A percentile compares a stretch with the other conserved stretches of the same genome.
These are phyloP conservation scores for Pseudochaenichthys georgianus DNA, from an alignment of 2,797 vertebrate species.

Conservation along the genomic window DNA sequence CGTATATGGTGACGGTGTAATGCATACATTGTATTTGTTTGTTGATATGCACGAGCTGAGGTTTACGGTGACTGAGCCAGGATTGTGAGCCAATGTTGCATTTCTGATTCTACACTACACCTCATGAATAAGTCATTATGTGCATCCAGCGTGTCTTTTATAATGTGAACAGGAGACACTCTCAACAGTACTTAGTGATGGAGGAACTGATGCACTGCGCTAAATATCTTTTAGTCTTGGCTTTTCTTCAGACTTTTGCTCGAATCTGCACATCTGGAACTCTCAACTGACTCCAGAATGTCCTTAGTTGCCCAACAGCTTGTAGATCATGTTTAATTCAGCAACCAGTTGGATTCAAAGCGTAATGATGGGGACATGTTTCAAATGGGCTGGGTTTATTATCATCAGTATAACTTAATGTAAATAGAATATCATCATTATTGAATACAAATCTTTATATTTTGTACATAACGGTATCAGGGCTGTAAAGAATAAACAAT, in stretches of 20 bases:
- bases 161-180: constrained; percentile 37
- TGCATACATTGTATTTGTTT: neutral
- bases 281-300: neutral
- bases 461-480: too few relatives aligned
- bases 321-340: neutral
- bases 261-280: constrained; percentile 3
- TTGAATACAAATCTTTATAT: neutral
- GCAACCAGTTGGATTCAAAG: neutral
- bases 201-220: constrained; percentile 14
- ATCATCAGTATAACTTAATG: neutral
- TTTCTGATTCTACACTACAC: constrained; percentile 18
- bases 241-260: neutral
- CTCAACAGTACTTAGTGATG: constrained; percentile 4
- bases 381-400: neutral
- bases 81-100: constrained; percentile 8
- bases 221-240: constrained; percentile 14
- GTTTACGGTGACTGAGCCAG: neutral
- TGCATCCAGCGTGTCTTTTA: constrained; percentile 54
- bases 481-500: too few relatives aligned
- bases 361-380: too few relatives aligned
- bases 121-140: constrained; percentile 61
- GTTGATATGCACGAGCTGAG: neutral
- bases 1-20: neutral
- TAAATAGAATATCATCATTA: neutral
- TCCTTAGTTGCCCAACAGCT: neutral